Evolutionary conservation across 2,113 vertebrate genomes (phyloP), one percentile per base, ranked within the genome.

Genomic region (Hippoglossus stenolepis): DNA sequence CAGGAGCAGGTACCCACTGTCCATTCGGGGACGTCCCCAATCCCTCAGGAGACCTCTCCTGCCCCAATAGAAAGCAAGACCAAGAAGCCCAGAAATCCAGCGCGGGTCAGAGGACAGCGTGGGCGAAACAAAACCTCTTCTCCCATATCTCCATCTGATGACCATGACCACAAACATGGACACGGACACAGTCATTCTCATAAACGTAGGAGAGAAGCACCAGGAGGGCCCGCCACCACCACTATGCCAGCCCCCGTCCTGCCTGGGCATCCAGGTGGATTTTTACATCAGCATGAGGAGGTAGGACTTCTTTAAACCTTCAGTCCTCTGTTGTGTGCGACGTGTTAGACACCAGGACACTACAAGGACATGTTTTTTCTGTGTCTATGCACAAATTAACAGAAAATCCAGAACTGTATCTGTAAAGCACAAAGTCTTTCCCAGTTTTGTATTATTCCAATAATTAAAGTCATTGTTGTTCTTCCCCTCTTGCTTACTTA

Each of bases 251-350:
- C 28, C 11, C 65, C 49, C 0, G 6, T n/a, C 20, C 14, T 59
- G 15, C 2, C 70, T 20, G 57, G 9, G 26, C 90, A 93, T 68
- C 38, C 73, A 23, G 77, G 72, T 23, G 82, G 84, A 57, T 1
- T 70, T 23, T 13, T 31, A 15, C 93, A 95, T 58, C 93, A 93
- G 67, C 94, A 94, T 1, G 93, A 94, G 14, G 90, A 93, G 94
- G 94, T 95, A 90, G 35, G 73, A 62, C 21, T 28, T 15, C 17
- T 28, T 24, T 6, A 1, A 18, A 43, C 17, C 2, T 21, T 5
- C 5, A 1, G 2, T 2, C 7, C 3, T 6, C 40, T 43, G 1
- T 66, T 23, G 43, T 47, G 12, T 47, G 12, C 3, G 0, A 17
- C 14, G 3, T 17, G 12, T 47, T 43, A 43, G 2, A 43, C 40